phyloP scores from a whole-genome alignment of 2,888 invertebrate genomes.

The Drosophila peninsularis region DNA sequence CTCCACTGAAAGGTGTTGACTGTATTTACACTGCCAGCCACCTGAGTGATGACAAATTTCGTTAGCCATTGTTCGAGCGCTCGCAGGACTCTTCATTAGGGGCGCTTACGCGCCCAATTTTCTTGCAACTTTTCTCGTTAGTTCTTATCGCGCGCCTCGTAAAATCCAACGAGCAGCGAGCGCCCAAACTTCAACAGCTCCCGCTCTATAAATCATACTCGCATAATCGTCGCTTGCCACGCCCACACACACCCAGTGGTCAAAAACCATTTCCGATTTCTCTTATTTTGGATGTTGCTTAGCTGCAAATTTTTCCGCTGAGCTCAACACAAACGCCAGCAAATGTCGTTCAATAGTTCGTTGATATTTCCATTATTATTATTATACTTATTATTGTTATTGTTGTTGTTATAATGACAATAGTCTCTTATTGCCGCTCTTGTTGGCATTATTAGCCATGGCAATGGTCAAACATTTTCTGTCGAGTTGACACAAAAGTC shows the following conservation, averaged over 20 bases:
- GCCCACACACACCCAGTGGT: slow-evolving; percentile 25
- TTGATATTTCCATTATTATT: slow-evolving; percentile 21
- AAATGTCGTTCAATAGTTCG: slow-evolving; percentile 48
- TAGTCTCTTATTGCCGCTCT: slow-evolving; percentile 17
- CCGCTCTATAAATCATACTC: slow-evolving; percentile 49
- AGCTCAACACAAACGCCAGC: slow-evolving; percentile 40
- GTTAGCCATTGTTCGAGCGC: slow-evolving; percentile 23
- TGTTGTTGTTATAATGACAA: slow-evolving; percentile 17
- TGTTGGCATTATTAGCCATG: slow-evolving; percentile 36
- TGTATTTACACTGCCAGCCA: slow-evolving; percentile 42
- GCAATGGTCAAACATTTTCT: slow-evolving; percentile 56
- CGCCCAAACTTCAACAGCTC: slow-evolving; percentile 40
- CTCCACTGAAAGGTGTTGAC: slow-evolving; percentile 56
- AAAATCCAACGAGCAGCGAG: slow-evolving; percentile 40
- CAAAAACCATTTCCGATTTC: slow-evolving; percentile 20
- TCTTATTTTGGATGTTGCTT: slow-evolving; percentile 1
- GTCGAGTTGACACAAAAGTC: slow-evolving; percentile 67
- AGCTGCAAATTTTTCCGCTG: slow-evolving; percentile 40
- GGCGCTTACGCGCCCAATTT: slow-evolving; percentile 24
- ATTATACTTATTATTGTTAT: slow-evolving; percentile 32
- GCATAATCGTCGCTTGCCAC: slow-evolving; percentile 38
- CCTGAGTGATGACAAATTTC: slow-evolving; percentile 46
- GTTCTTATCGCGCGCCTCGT: slow-evolving; percentile 50
- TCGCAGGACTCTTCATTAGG: slow-evolving; percentile 25
- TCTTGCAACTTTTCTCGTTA: slow-evolving; percentile 50